Conservation (phyloP, 2,113 vertebrate species). For the Centropus unirufus region DNA sequence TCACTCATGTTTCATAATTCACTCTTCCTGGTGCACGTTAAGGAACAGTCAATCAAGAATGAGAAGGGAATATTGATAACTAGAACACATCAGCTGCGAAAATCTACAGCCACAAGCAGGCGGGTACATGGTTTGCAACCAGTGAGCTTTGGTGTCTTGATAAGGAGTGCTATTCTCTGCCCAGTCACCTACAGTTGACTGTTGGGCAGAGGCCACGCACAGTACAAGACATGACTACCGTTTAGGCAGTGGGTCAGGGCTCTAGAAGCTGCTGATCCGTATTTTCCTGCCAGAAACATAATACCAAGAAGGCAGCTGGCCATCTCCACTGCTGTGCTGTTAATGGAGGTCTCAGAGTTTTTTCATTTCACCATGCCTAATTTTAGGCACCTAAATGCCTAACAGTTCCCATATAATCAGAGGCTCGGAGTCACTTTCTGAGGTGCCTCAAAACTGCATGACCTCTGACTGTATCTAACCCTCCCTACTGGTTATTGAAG, state of each 20-base stretch:
- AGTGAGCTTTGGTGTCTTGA: neutral
- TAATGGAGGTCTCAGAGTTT: neutral
- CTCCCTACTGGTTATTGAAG: neutral
- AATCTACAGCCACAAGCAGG: neutral
- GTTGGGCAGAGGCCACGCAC: neutral
- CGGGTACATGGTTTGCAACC: neutral
- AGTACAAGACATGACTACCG: neutral
- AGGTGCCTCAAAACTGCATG: neutral
- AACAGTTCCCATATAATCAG: neutral
- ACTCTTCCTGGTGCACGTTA: rapidly evolving
- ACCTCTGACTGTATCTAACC: neutral
- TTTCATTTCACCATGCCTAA: neutral
- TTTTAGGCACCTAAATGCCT: neutral
- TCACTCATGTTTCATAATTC: neutral
- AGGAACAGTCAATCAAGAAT: neutral
- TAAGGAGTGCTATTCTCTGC: neutral
- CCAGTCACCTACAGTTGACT: neutral
- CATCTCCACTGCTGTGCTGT: neutral
- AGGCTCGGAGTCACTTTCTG: neutral
- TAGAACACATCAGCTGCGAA: neutral
- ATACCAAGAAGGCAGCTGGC: neutral
- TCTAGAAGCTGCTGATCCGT: neutral
- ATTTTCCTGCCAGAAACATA: neutral
- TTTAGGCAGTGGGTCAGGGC: neutral
- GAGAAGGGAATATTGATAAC: neutral